Evolutionary conservation across 2,113 vertebrate genomes (phyloP).

Genomic region (Mus pahari): DNA sequence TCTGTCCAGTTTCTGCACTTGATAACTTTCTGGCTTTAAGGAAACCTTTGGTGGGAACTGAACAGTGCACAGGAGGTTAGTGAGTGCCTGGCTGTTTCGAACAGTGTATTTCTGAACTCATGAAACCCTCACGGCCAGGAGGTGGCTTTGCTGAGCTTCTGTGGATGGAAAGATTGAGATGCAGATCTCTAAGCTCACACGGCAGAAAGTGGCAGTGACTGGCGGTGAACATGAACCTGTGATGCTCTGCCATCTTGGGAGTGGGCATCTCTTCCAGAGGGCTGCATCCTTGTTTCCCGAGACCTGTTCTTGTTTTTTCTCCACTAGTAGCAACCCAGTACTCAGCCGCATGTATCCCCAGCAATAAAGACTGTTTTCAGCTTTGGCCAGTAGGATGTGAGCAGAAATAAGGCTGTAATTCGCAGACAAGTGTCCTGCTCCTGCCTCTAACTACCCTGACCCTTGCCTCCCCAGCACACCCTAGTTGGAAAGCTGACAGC

Average conservation of each 20-base stretch:
- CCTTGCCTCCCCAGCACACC: background rate
- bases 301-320: background rate
- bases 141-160: background rate
- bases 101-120: background rate
- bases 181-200: background rate
- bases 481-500: background rate
- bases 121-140: background rate
- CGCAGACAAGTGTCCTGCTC: background rate
- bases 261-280: background rate
- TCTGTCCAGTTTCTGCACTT: background rate
- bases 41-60: background rate
- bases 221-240: background rate
- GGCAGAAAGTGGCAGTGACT: background rate
- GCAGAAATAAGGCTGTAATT: background rate
- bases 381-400: background rate
- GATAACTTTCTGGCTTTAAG: background rate
- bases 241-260: background rate
- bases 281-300: background rate
- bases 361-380: background rate
- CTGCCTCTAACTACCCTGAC: background rate
- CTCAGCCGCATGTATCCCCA: background rate
- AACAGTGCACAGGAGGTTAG: background rate
- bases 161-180: background rate
- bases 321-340: background rate
- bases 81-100: background rate